Conservation (phyloP, 2,113 vertebrate species). For the Podarcis cretensis region DNA sequence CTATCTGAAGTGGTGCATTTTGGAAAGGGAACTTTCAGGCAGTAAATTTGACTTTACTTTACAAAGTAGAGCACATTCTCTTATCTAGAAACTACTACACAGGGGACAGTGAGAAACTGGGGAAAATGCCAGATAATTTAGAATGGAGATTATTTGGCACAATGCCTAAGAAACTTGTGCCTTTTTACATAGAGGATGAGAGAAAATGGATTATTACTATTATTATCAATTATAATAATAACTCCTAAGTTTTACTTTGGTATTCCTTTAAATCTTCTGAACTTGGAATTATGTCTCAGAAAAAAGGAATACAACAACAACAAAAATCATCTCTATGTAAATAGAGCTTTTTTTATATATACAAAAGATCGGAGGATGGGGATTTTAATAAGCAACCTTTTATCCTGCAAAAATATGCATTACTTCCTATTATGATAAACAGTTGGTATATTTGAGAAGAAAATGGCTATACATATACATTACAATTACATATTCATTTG, state of each 20-base stretch:
- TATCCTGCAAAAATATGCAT: constrained; percentile 74
- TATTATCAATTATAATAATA: constrained; percentile 6
- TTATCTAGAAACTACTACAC: neutral
- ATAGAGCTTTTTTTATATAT: constrained; percentile 62
- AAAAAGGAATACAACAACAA: constrained; percentile 41
- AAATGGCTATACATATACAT: constrained; percentile 77
- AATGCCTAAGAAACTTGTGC: neutral
- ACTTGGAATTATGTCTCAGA: constrained; percentile 9
- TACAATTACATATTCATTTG: constrained; percentile 77
- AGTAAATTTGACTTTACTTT: neutral
- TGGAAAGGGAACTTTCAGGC: neutral
- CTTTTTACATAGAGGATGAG: constrained; percentile 13
- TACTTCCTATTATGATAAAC: constrained; percentile 78
- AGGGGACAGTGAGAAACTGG: neutral
- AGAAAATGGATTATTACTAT: constrained; percentile 16
- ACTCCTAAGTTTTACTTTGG: constrained; percentile 36
- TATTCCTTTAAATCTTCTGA: constrained; percentile 67
- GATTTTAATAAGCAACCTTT: constrained; percentile 77
- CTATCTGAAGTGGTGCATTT: neutral
- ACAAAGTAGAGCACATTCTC: neutral
- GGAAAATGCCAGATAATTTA: constrained; percentile 6
- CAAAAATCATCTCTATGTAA: constrained; percentile 63
- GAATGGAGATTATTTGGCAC: constrained; percentile 20
- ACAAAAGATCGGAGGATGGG: constrained; percentile 62
- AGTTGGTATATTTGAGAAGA: constrained; percentile 74